Percentiles rank a stretch among this genome's conserved stretches.
Conservation (phyloP, 2,888 invertebrate genomes). For the Sarcophaga rosellei region DNA sequence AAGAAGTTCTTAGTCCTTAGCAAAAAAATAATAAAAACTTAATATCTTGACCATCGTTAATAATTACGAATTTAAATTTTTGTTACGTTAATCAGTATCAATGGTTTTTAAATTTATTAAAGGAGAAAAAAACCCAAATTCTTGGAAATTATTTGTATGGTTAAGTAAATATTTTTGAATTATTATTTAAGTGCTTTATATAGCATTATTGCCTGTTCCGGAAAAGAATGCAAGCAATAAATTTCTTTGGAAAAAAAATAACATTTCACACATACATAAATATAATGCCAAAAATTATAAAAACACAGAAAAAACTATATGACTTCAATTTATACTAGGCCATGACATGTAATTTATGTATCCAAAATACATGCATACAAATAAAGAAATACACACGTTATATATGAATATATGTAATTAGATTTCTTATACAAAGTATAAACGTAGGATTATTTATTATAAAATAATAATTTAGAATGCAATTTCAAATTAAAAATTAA, state of each 20-base stretch:
- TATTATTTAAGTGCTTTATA: no score
- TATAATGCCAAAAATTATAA: constrained; percentile 44
- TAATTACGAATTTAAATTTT: no score
- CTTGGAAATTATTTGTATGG: no score
- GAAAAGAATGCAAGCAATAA: constrained; percentile 69
- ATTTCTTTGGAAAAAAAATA: constrained; percentile 55
- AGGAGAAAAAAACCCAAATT: no score
- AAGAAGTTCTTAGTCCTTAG: no score
- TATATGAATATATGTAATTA: neutral
- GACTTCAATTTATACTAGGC: constrained; percentile 74
- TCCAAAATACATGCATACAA: constrained; percentile 53
- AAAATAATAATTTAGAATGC: neutral
- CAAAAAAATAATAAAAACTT: no score
- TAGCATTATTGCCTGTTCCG: neutral
- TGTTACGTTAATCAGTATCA: no score
- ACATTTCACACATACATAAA: constrained; percentile 58
- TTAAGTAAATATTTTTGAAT: no score
- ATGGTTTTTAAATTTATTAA: no score
- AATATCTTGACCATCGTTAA: no score
- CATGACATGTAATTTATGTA: constrained; percentile 71
- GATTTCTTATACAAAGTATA: constrained; percentile 32
- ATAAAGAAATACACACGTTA: constrained; percentile 41
- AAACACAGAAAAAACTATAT: constrained; percentile 18
- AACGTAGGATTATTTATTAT: neutral
- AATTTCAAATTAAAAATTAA: constrained; percentile 1